Base-by-base conservation (phyloP, 2,797 vertebrate genomes). In the Eulemur mongoz region DNA sequence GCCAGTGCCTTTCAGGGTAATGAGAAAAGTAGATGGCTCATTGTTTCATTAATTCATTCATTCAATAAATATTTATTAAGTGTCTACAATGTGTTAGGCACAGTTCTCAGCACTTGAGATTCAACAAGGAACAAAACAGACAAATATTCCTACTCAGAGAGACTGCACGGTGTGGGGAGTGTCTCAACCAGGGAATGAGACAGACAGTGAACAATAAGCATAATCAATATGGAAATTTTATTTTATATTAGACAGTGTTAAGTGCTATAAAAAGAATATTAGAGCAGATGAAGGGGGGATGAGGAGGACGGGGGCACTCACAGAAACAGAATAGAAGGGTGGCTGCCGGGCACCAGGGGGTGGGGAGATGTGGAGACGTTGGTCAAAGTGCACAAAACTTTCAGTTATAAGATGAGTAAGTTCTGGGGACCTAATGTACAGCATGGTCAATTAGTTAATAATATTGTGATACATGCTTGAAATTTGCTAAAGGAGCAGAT, bases 1-100 rank as follows among this genome's bases (percentile, higher is more conserved):
- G 52, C 45, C 78, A 48, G 35, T 38, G 3, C 22, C 35, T 93
- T 91, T 17, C 20, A 89, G 79, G 12, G 57, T 54, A 65, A 75
- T 38, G 43, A 73, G 35, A 84, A 78, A 93, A 87, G 18, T 59
- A 95, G 20, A 88, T 57, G 50, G 5, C 38, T 89, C 6, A 15
- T 27, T 5, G 40, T 67, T 59, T 84, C 27, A 86, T 38, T 52
- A 30, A 76, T 89, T 81, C 2, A 73, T 85, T 73, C 27, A 92
- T 70, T 94, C 57, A 91, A 22, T 72, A 54, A 81, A 45, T 88
- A 91, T 65, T 83, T 83, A 72, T 45, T 78, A 93, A 79, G n/a
- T 59, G 10, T 4, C 48, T 82, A 81, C 18, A 76, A 63, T 69
- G 38, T 72, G 30, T 78, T 45, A 80, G 79, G 10, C 45, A 92